Conservation (phyloP, 2,113 vertebrate species). For the Piaya cayana region DNA sequence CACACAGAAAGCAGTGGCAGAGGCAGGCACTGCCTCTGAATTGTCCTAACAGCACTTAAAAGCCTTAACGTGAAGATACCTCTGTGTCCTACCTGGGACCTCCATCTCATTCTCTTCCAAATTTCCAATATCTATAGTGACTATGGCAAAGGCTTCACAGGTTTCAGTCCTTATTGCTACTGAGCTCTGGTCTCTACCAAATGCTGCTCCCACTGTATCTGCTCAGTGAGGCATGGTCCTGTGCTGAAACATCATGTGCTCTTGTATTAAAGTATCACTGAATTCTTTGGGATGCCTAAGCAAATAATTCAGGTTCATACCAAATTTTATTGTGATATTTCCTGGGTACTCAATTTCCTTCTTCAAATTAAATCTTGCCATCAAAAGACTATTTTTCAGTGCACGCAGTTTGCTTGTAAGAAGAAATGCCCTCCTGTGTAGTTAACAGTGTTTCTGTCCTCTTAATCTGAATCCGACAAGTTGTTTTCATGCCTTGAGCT, state of each 20-base stretch:
- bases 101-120: background rate
- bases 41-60: background rate
- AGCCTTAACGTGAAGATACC: background rate
- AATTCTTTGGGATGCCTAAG: background rate
- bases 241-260: background rate
- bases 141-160: background rate
- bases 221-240: background rate
- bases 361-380: background rate
- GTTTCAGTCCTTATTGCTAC: background rate
- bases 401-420: background rate
- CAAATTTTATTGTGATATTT: background rate
- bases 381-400: background rate
- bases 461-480: slow-evolving; percentile 3
- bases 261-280: background rate
- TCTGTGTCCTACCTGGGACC: background rate
- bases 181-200: background rate
- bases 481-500: background rate
- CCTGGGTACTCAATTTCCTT: background rate
- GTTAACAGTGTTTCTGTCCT: background rate
- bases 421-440: background rate
- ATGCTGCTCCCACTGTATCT: background rate
- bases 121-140: background rate
- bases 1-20: background rate
- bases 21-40: background rate
- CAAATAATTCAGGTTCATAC: background rate